Percentiles rank a stretch among this genome's conserved stretches.
phyloP scores from a whole-genome alignment of 1,140 invertebrate species.

The Nasonia giraulti region DNA sequence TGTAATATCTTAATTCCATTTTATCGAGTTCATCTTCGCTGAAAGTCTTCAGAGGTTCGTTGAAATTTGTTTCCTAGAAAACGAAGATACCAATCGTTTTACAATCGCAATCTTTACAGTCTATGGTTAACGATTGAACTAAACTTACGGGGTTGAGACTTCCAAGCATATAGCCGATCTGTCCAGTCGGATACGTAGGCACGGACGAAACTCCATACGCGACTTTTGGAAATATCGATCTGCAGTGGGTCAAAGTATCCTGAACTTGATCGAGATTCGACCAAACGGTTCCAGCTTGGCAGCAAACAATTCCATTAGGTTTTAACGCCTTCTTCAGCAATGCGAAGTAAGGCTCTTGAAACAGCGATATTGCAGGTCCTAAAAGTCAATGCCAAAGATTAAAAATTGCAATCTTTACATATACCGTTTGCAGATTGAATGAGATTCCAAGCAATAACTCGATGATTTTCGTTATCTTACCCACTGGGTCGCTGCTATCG shows the following conservation, averaged over 20 bases:
- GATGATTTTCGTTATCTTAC: slow-evolving; percentile 65
- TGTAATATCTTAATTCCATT: slow-evolving; percentile 91
- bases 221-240: slow-evolving; percentile 83
- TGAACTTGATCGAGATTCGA: slow-evolving; percentile 87
- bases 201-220: slow-evolving; percentile 89
- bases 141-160: slow-evolving; percentile 63
- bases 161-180: slow-evolving; percentile 95
- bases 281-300: slow-evolving; percentile 95
- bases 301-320: slow-evolving; percentile 92
- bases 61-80: slow-evolving; percentile 77
- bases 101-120: neutral
- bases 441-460: too few species aligned
- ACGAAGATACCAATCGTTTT: neutral
- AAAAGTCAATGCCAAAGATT: neutral
- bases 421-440: too few species aligned
- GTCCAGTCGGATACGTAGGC: slow-evolving; percentile 96
- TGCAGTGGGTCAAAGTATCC: slow-evolving; percentile 83
- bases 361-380: slow-evolving; percentile 83
- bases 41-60: slow-evolving; percentile 81
- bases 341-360: slow-evolving; percentile 91
- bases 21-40: slow-evolving; percentile 80
- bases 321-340: slow-evolving; percentile 89
- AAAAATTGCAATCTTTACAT: too few species aligned
- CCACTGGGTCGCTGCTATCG: slow-evolving; percentile 97
- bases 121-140: neutral